Base-by-base conservation (phyloP, 2,113 vertebrate genomes). In the Cavia porcellus region DNA sequence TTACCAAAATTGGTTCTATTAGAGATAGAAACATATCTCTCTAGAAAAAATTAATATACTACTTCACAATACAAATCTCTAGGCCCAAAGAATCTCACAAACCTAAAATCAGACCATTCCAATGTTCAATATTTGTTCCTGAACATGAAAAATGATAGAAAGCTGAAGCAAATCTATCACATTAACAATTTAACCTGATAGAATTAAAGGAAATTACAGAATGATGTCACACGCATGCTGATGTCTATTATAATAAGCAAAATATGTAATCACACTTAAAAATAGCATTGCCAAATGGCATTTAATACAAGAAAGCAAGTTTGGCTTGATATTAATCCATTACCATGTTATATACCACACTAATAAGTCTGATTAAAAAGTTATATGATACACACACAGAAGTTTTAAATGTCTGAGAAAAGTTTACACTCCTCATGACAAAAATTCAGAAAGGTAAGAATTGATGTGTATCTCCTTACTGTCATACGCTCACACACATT, bases 361-460 rank as follows among this genome's bases (percentile, higher is more conserved):
- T 84, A 79, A 55, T 82, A 47, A 85, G 52, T 52, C 68, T 64
- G 84, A 72, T 20, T 57, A 57, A 6, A 62, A 81, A 32, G 86
- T 47, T 14, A 13, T 1, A 17, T 38, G 47, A 92, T 66, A 70
- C 35, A 83, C 59, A 7, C n/a, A 38, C 28, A 77, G 38, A 42
- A 86, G 62, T 75, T 85, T 94, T 25, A 86, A 89, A 94, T 38
- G 4, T 15, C 22, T 86, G 66, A 90, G 19, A 80, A 92, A 93
- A 92, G n/a, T 66, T 86, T 61, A 86, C 1, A 52, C 0, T 61
- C 5, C 66, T 80, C 1, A 30, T 90, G 25, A 86, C 64, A 9
- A 90, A 89, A 89, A 88, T 28, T 35, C 19, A 57, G 70, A 35
- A 89, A 95, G 20, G 79, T 0, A 83, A 15, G 25, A 70, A 79